Conservation (phyloP, 2,888 invertebrate genomes). For the Drosophila lacicola region DNA sequence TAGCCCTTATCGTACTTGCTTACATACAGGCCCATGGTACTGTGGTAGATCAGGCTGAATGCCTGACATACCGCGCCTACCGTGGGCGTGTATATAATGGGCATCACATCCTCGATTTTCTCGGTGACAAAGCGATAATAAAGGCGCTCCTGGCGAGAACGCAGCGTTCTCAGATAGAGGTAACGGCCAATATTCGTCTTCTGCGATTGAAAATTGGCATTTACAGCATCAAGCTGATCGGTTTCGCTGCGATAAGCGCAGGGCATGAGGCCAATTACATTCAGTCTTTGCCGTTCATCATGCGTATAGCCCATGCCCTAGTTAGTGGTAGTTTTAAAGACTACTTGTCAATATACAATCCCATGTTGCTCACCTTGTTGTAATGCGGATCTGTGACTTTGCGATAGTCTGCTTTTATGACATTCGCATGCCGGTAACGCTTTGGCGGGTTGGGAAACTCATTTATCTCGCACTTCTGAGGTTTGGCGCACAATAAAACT, state of each 20-base stretch:
- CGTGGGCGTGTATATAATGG: constrained; percentile 98
- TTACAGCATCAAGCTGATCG: constrained; percentile 93
- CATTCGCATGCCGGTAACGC: constrained; percentile 9
- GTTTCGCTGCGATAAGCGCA: constrained; percentile 92
- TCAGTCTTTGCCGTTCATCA: constrained; percentile 95
- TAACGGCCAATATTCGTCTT: constrained; percentile 95
- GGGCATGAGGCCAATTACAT: constrained; percentile 96
- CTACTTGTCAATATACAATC: rapidly evolving
- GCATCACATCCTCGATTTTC: constrained; percentile 95
- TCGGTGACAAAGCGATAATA: constrained; percentile 94
- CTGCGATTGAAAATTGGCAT: constrained; percentile 91
- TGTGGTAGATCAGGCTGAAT: constrained; percentile 94
- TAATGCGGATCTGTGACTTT: constrained; percentile 24
- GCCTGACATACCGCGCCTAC: constrained; percentile 98
- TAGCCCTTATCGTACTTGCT: constrained; percentile 52
- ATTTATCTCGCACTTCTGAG: background rate
- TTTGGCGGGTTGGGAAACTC: background rate
- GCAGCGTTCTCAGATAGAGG: constrained; percentile 91
- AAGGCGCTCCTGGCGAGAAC: constrained; percentile 96
- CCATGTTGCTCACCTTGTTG: constrained; percentile 55
- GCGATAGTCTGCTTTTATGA: constrained; percentile 80
- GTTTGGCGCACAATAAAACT: background rate
- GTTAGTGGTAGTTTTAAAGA: background rate
- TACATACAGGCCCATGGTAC: constrained; percentile 93
- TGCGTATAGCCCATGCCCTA: constrained; percentile 85